Conservation (phyloP, 1,140 invertebrate genomes). For the Drosophila mojavensis region DNA sequence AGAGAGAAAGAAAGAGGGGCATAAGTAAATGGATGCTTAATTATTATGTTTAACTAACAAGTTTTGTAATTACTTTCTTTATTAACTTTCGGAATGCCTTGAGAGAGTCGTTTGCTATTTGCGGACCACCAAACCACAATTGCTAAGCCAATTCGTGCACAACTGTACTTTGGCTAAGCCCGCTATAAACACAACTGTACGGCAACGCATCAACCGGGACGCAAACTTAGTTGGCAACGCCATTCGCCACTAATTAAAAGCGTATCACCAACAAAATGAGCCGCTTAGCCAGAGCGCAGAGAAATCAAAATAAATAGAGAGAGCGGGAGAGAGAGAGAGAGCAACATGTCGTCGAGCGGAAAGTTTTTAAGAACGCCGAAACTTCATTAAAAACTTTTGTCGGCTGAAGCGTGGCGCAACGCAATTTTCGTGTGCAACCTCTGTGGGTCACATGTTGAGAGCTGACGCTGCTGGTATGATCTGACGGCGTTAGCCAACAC, state of each 20-base stretch:
- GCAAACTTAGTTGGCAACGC: slow-evolving; percentile 60
- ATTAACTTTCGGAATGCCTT: slow-evolving; percentile 23
- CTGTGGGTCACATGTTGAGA: slow-evolving; percentile 53
- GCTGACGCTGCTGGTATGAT: slow-evolving; percentile 42
- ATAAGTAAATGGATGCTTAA: slow-evolving; percentile 7
- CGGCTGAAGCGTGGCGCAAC: slow-evolving; percentile 40
- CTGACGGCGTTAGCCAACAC: slow-evolving; percentile 62
- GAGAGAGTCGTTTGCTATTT: slow-evolving; percentile 11
- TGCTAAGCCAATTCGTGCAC: slow-evolving; percentile 62
- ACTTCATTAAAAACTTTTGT: slow-evolving; percentile 78
- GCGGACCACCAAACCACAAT: slow-evolving; percentile 23
- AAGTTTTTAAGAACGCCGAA: slow-evolving; percentile 75
- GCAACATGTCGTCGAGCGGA: slow-evolving; percentile 64
- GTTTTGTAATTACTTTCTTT: background rate
- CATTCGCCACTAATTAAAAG: slow-evolving; percentile 76
- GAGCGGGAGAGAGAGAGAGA: background rate
- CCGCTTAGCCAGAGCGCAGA: slow-evolving; percentile 41
- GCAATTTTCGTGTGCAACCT: slow-evolving; percentile 32
- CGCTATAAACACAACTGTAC: slow-evolving; percentile 28
- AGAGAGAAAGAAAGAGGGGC: background rate
- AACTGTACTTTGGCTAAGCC: slow-evolving; percentile 50
- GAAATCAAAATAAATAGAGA: slow-evolving; percentile 75
- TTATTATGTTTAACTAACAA: background rate
- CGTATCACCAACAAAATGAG: slow-evolving; percentile 69
- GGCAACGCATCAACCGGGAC: slow-evolving; percentile 58